Base-by-base conservation (phyloP, 1,140 invertebrate species). In the Tribolium castaneum region DNA sequence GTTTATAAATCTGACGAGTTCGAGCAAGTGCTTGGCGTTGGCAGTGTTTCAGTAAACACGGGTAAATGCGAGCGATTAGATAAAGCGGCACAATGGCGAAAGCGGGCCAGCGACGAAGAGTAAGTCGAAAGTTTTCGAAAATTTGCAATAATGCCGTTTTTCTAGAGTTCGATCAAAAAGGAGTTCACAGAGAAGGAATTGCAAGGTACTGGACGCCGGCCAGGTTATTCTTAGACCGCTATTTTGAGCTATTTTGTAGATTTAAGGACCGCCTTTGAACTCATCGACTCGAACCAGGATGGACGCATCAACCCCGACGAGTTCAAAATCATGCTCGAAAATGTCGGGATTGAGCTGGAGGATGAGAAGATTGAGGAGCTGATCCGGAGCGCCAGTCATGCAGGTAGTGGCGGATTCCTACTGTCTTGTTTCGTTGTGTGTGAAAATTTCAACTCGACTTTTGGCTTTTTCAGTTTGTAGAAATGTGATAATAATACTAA, bases 211-310 rank as follows among this genome's bases (percentile, higher is more conserved):
- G 51, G 51, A 25, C 25, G 1, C 3, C 13, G 12, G 51, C 72
- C 72, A 75, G 51, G 10, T 35, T 73, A 73, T 73, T 73, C 49
- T 52, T 73, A 52, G 52, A 34, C 52, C 54, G 52, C 52, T 73
- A 73, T 52, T 73, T 73, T 50, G 52, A 52, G 12, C 49, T 22
- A 73, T 52, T 73, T 52, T 89, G 0, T 86, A 93, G 93, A 93
- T 85, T 86, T 94, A 76, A 89, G 92, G 80, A 93, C 91, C 81
- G 93, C 93, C 49, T 94, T 94, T 85, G 90, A 90, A 25, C 88
- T 94, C 72, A 85, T 94, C 85, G 93, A 94, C 84, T 89, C 91
- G 77, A 93, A 94, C 87, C 90, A 90, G 83, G 93, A 94, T 87
- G 93, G 93, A 6, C 89, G 90, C 82, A 90, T 94, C 45, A 93